Percentiles rank a stretch among this genome's conserved stretches.
Evolutionary conservation across 2,888 invertebrate species (phyloP).

Genomic region (Ennomos erosarius): DNA sequence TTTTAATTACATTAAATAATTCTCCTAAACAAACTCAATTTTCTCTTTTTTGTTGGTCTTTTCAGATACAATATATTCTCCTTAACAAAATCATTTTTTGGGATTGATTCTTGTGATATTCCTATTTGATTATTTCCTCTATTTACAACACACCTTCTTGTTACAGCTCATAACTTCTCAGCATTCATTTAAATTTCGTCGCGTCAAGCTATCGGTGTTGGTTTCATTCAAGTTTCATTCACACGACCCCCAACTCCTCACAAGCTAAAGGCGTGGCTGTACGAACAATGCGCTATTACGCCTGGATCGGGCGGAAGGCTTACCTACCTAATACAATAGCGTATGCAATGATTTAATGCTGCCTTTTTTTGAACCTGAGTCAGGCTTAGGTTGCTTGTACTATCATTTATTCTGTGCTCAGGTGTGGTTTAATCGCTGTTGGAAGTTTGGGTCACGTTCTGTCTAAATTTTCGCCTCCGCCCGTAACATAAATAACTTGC

Average conservation of each 20-base stretch:
- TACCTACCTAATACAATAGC: conserved; percentile 1
- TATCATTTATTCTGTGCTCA: conserved; percentile 3
- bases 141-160: too few species aligned
- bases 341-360: conserved; percentile 9
- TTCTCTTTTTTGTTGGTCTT: too few species aligned
- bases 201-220: conserved; percentile 11
- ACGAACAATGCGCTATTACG: conserved; percentile 44
- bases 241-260: conserved; percentile 34
- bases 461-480: neutral
- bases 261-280: conserved; percentile 39
- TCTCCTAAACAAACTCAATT: too few species aligned
- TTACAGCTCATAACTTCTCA: too few species aligned
- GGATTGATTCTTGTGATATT: too few species aligned
- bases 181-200: conserved; percentile 6
- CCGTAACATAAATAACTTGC: too few species aligned
- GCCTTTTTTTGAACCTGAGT: conserved; percentile 10
- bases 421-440: conserved; percentile 6
- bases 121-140: too few species aligned
- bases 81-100: too few species aligned
- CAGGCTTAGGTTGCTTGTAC: too few species aligned
- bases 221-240: conserved; percentile 14
- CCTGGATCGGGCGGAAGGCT: conserved; percentile 31
- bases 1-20: too few species aligned
- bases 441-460: conserved; percentile 15
- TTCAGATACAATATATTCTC: too few species aligned